These are phyloP conservation scores for Clostera curtula DNA, from an alignment of 2,888 invertebrate species.

Conservation along the genomic window DNA sequence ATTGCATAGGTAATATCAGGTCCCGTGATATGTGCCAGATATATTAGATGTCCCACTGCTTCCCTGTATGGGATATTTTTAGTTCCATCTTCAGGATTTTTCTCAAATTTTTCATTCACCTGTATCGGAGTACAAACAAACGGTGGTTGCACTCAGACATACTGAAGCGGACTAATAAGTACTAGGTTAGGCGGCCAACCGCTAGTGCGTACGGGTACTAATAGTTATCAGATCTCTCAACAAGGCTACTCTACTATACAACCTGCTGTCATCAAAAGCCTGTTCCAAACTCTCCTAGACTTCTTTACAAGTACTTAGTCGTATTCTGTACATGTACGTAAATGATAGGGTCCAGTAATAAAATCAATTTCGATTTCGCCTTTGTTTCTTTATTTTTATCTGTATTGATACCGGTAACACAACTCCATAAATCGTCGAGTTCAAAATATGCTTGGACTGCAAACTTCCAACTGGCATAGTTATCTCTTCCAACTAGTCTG, in stretches of 20 bases:
- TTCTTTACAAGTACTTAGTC: neutral
- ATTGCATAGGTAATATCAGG: conserved; percentile 22
- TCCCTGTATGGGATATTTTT: conserved; percentile 13
- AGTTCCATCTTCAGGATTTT: conserved; percentile 8
- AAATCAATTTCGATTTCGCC: conserved; percentile 1
- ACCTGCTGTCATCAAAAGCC: conserved; percentile 3
- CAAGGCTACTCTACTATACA: conserved; percentile 2
- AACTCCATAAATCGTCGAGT: conserved; percentile 6
- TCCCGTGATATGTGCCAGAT: conserved; percentile 17
- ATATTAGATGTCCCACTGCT: conserved; percentile 18
- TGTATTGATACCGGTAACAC: conserved; percentile 1
- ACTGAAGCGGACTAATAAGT: conserved; percentile 11
- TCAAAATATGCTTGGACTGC: conserved; percentile 6
- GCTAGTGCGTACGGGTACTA: conserved; percentile 1
- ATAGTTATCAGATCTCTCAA: conserved; percentile 2
- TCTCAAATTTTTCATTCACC: conserved; percentile 13
- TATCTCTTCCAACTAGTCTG: conserved; percentile 4
- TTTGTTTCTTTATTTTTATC: conserved; percentile 1
- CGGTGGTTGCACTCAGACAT: conserved; percentile 19
- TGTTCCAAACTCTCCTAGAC: conserved; percentile 3
- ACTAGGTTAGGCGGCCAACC: conserved; percentile 13
- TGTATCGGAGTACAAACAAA: conserved; percentile 18
- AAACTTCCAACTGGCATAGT: conserved; percentile 8
- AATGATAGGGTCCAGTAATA: conserved; percentile 3
- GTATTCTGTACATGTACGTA: conserved; percentile 2